A percentile compares a stretch with the other conserved stretches of the same genome.
Evolutionary conservation across 1,140 invertebrate species (phyloP).

Genomic region (Acromyrmex charruanus): DNA sequence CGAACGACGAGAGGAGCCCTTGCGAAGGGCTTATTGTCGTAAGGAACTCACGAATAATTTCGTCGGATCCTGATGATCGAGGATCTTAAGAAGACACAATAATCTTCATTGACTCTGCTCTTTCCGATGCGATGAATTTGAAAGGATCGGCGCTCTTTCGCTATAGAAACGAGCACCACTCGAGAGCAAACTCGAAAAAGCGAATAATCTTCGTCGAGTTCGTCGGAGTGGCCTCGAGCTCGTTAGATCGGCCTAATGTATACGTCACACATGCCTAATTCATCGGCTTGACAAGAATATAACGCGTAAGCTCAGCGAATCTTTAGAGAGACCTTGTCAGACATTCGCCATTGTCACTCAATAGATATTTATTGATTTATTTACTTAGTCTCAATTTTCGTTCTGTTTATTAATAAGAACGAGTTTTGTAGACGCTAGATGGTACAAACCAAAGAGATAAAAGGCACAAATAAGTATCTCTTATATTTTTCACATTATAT

Average conservation of each 20-base stretch:
- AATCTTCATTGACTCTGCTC: slow-evolving; percentile 27
- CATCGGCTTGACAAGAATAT: neutral
- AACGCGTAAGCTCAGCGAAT: slow-evolving; percentile 35
- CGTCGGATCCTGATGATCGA: slow-evolving; percentile 20
- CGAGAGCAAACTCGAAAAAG: slow-evolving; percentile 22
- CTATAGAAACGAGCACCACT: slow-evolving; percentile 33
- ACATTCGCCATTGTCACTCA: neutral
- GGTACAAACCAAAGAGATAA: neutral
- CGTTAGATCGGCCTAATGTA: slow-evolving; percentile 37
- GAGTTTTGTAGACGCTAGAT: neutral
- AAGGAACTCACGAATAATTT: slow-evolving; percentile 55
- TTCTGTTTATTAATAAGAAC: neutral
- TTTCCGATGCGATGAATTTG: neutral
- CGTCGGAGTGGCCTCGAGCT: slow-evolving; percentile 46
- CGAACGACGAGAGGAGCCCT: neutral
- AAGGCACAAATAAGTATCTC: neutral
- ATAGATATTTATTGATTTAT: slow-evolving; percentile 15
- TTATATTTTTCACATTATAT: neutral
- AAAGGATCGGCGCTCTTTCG: slow-evolving; percentile 29
- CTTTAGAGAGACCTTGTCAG: neutral
- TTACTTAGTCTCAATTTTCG: neutral
- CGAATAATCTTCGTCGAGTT: slow-evolving; percentile 29
- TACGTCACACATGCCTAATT: slow-evolving; percentile 44
- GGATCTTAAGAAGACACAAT: neutral
- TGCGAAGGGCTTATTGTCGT: slow-evolving; percentile 45